Evolutionary conservation across 2,113 vertebrate species (phyloP).

Genomic region (Phodopus roborovskii): DNA sequence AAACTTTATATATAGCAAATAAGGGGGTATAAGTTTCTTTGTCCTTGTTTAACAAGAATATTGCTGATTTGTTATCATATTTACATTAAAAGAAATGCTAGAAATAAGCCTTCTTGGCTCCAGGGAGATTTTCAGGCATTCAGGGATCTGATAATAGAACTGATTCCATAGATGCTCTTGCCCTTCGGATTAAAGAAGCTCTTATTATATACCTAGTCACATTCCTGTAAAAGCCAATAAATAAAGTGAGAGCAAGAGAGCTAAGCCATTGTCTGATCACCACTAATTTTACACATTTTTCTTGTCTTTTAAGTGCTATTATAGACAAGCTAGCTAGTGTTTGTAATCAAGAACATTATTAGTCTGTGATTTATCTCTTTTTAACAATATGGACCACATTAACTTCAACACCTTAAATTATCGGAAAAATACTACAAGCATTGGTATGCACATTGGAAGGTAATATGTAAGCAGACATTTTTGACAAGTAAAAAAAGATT

Average conservation of each 20-base stretch:
- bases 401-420: background rate
- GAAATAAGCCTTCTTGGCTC: background rate
- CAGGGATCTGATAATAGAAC: slow-evolving; percentile 45
- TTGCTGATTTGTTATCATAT: slow-evolving; percentile 44
- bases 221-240: slow-evolving; percentile 5
- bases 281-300: background rate
- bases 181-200: background rate
- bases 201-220: background rate
- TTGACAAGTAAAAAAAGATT: background rate
- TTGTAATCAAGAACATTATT: background rate
- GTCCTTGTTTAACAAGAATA: slow-evolving; percentile 34
- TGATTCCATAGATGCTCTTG: slow-evolving; percentile 31
- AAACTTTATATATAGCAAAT: background rate
- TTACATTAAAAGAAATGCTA: slow-evolving; percentile 44
- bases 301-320: background rate
- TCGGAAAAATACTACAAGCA: background rate
- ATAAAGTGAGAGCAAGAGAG: background rate
- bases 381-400: background rate
- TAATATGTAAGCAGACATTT: background rate
- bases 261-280: background rate
- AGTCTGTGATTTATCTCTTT: background rate
- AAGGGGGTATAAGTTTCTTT: slow-evolving; percentile 36
- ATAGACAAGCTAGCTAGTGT: background rate
- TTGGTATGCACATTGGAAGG: background rate
- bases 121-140: background rate